phyloP scores from a whole-genome alignment of 1,140 invertebrate genomes.

The Leptinotarsa defecta region DNA sequence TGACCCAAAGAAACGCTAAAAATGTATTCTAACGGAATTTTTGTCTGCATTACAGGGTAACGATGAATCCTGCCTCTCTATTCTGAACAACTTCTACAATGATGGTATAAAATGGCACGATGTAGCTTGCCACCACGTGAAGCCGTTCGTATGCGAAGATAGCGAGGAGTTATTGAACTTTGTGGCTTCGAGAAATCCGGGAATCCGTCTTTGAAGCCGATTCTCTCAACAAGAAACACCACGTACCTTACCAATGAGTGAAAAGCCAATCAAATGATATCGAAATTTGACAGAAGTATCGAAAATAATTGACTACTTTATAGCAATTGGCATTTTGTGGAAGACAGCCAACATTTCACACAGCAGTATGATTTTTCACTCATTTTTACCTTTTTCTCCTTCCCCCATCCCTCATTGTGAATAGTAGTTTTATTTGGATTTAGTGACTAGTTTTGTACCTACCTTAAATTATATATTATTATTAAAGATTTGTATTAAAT shows the following conservation, averaged over 20 bases:
- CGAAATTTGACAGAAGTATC: too few species aligned
- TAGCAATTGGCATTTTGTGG: neutral
- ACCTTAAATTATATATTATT: slow-evolving; percentile 47
- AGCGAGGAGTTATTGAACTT: slow-evolving; percentile 90
- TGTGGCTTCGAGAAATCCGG: slow-evolving; percentile 82
- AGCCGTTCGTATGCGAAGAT: slow-evolving; percentile 92
- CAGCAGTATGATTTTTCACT: slow-evolving; percentile 15
- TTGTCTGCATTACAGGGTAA: slow-evolving; percentile 67
- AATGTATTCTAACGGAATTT: slow-evolving; percentile 2
- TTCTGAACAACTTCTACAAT: slow-evolving; percentile 91
- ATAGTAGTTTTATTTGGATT: slow-evolving; percentile 37
- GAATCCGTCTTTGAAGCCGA: slow-evolving; percentile 73
- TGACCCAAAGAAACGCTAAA: slow-evolving; percentile 10
- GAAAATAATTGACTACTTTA: too few species aligned
- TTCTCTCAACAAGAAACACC: slow-evolving; percentile 10
- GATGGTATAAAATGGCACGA: slow-evolving; percentile 93
- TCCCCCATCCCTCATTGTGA: slow-evolving; percentile 36
- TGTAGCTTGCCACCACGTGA: slow-evolving; percentile 87
- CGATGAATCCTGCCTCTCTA: slow-evolving; percentile 86
- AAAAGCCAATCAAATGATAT: neutral
- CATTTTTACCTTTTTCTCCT: slow-evolving; percentile 11
- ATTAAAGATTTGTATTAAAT: slow-evolving; percentile 33
- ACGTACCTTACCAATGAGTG: slow-evolving; percentile 19
- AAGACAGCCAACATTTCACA: neutral
- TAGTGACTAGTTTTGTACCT: slow-evolving; percentile 40